Evolutionary conservation across 1,140 invertebrate genomes (phyloP), one percentile per base, ranked within the genome.

Genomic region (Mycetomoellerius zeteki): DNA sequence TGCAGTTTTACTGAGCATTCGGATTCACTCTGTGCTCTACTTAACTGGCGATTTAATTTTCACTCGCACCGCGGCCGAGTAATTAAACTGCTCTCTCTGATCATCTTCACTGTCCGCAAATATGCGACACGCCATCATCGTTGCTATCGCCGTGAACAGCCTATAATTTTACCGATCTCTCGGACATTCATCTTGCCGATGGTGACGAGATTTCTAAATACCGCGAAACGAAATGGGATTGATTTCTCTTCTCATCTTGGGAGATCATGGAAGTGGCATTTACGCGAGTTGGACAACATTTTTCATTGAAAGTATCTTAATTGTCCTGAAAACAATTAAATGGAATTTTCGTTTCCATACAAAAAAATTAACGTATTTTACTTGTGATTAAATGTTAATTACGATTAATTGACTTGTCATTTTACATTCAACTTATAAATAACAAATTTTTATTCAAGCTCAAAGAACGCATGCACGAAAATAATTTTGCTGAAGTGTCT

Each of bases 41-140:
- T 91, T 90, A 88, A 60, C 43, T 33, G 19, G 56, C 62, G 56
- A 89, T 87, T 87, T 75, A 85, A 87, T 88, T 85, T 78, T 85
- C 88, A 69, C 54, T 82, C 12, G 69, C 62, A 37, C 81, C 64
- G 50, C 21, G 50, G 47, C 65, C 24, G 24, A 50, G 65, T 72
- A 75, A 84, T 84, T 75, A 84, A 84, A 75, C 69, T 47, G 80
- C 69, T 84, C 80, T 84, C 80, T 56, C 80, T 47, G 80, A 84
- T 84, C 80, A 24, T 84, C 80, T 73, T 84, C 80, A 19, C 54
- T 33, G n/a, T 73, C 43, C 24, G 12, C 78, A 7, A 33, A 16
- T 24, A 33, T 27, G 69, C 54, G 54, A 75, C 37, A 54, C 56
- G 47, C 54, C 80, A 14, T 33, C 24, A 24, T 60, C 33, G 4